Conservation (phyloP, 2,113 vertebrate genomes). For the Dromas ardeola region DNA sequence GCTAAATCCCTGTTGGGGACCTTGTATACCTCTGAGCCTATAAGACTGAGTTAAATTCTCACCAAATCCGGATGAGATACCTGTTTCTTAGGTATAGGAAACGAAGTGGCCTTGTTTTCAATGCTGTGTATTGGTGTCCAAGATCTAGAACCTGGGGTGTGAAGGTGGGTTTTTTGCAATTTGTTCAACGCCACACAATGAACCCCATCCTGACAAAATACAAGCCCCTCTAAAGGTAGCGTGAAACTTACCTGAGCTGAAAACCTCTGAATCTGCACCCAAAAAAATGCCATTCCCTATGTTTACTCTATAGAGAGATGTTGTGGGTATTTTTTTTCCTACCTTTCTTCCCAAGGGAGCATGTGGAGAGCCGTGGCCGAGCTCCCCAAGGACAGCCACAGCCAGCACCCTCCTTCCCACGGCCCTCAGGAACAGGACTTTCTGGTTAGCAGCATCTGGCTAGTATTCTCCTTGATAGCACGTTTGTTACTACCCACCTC, state of each 20-base stretch:
- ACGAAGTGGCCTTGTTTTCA: neutral
- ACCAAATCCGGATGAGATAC: neutral
- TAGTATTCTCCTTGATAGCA: neutral
- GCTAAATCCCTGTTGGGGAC: neutral
- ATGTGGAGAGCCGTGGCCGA: neutral
- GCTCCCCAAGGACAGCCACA: neutral
- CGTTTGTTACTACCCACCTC: neutral
- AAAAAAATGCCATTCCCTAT: neutral
- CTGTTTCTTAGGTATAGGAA: neutral
- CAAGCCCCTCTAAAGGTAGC: rapidly evolving
- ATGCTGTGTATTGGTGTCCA: rapidly evolving
- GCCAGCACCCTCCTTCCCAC: neutral
- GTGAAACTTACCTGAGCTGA: neutral
- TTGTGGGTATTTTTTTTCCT: no score
- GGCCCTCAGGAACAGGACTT: rapidly evolving
- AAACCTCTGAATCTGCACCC: neutral
- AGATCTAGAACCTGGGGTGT: rapidly evolving
- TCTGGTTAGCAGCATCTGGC: neutral
- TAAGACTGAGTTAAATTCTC: neutral
- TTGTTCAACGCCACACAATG: neutral
- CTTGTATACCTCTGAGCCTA: neutral
- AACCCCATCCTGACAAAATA: neutral
- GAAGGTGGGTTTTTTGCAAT: neutral
- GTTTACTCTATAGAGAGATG: neutral
- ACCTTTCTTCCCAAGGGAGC: neutral